Evolutionary conservation across 1,140 invertebrate genomes (phyloP).

Genomic region (Drosophila chauvacae): DNA sequence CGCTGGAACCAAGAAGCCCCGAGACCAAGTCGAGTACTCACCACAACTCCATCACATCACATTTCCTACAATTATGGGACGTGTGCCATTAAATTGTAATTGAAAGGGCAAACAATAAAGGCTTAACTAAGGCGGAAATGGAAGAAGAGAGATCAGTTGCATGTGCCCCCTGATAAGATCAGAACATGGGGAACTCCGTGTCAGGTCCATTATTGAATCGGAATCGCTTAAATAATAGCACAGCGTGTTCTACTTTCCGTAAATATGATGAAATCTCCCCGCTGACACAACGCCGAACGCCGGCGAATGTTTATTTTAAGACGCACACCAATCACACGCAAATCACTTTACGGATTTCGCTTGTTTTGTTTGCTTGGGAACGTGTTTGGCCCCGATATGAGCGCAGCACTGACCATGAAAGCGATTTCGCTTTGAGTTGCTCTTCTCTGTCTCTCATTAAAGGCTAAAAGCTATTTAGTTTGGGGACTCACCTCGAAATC

Average conservation of each 20-base stretch:
- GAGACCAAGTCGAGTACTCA: not conserved
- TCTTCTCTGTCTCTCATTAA: not conserved
- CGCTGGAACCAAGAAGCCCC: constrained; percentile 35
- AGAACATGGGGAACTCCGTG: constrained; percentile 37
- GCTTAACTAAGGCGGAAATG: constrained; percentile 23
- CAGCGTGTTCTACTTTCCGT: constrained; percentile 49
- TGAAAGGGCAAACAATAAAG: constrained; percentile 9
- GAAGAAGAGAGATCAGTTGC: constrained; percentile 25
- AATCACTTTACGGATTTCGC: constrained; percentile 26
- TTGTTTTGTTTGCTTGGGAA: constrained; percentile 42
- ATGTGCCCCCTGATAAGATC: constrained; percentile 37
- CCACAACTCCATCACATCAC: constrained; percentile 1
- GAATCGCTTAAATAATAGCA: constrained; percentile 62
- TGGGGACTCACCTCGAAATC: constrained; percentile 93
- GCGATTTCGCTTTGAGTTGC: constrained; percentile 6
- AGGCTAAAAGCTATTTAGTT: not conserved
- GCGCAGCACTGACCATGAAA: constrained; percentile 43
- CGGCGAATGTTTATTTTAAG: constrained; percentile 44
- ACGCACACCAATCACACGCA: constrained; percentile 32
- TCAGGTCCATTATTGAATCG: constrained; percentile 15
- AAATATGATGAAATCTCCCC: constrained; percentile 46
- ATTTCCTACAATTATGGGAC: constrained; percentile 5
- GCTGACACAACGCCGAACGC: constrained; percentile 36
- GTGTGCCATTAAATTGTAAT: constrained; percentile 31
- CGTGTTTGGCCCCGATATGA: constrained; percentile 51